These are phyloP conservation scores for Hemibagrus wyckioides DNA, from an alignment of 2,113 vertebrate genomes.

Conservation along the genomic window DNA sequence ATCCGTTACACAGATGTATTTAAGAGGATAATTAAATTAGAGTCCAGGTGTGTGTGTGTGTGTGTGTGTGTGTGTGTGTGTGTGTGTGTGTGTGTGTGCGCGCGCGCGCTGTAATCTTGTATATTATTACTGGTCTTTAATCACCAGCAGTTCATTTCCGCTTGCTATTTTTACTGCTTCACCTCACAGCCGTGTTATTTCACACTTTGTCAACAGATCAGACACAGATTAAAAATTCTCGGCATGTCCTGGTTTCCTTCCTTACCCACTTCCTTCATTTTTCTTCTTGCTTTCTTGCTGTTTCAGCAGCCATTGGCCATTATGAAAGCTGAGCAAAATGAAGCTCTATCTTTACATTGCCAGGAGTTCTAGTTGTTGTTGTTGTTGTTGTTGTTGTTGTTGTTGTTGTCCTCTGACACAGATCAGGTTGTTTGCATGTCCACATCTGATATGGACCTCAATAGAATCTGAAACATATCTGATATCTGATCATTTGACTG, in stretches of 20 bases:
- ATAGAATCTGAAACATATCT: background rate
- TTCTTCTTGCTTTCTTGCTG: background rate
- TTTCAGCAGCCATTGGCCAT: background rate
- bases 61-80: background rate
- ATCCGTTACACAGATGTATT: background rate
- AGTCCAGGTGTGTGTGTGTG: background rate
- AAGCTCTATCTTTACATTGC: background rate
- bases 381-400: background rate
- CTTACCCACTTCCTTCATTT: background rate
- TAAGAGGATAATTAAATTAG: background rate
- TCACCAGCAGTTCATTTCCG: background rate
- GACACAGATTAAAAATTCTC: background rate
- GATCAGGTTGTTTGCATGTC: background rate
- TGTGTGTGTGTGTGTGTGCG: background rate
- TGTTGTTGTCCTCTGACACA: background rate
- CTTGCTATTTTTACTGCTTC: background rate
- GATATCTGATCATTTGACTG: background rate
- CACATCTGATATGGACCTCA: background rate
- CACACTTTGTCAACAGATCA: too few species aligned
- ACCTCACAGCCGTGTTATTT: background rate
- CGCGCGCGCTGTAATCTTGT: background rate
- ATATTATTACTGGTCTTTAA: background rate
- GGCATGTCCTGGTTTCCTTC: background rate
- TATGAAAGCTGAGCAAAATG: background rate
- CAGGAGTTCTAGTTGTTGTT: background rate